phyloP scores from a whole-genome alignment of 2,888 invertebrate genomes.

The Amphimallon solstitiale region DNA sequence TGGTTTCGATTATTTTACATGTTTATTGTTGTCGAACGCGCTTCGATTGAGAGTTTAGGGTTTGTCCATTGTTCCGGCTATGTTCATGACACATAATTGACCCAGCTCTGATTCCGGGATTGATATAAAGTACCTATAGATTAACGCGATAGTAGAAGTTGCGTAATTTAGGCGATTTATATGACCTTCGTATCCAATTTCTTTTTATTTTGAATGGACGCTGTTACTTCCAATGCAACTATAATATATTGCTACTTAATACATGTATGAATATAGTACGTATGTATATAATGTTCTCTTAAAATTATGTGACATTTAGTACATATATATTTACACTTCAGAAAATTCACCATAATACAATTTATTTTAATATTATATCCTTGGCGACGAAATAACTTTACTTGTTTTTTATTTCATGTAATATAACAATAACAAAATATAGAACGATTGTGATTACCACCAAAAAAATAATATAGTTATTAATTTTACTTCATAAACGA shows the following conservation, averaged over 20 bases:
- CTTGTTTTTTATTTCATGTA: too few species aligned
- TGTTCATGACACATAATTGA: constrained; percentile 41
- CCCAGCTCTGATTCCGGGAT: constrained; percentile 40
- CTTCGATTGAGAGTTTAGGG: constrained; percentile 20
- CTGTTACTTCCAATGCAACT: not conserved
- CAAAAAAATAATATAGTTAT: too few species aligned
- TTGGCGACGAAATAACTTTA: too few species aligned
- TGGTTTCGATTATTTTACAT: constrained; percentile 26
- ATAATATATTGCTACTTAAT: not conserved
- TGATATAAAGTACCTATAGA: constrained; percentile 39
- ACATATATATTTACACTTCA: too few species aligned
- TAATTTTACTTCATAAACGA: too few species aligned
- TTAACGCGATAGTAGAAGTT: constrained; percentile 24
- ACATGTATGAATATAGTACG: not conserved
- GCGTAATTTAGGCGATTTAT: constrained; percentile 29
- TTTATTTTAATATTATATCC: too few species aligned
- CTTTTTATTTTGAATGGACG: not conserved
- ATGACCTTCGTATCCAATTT: constrained; percentile 13
- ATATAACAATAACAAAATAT: too few species aligned
- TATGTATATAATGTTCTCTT: too few species aligned
- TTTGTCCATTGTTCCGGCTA: constrained; percentile 39
- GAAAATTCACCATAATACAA: too few species aligned
- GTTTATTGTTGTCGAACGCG: constrained; percentile 7
- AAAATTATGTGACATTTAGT: too few species aligned
- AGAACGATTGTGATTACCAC: too few species aligned